Evolutionary conservation across 2,113 vertebrate species (phyloP).

Genomic region (Psilopogon haemacephalus): DNA sequence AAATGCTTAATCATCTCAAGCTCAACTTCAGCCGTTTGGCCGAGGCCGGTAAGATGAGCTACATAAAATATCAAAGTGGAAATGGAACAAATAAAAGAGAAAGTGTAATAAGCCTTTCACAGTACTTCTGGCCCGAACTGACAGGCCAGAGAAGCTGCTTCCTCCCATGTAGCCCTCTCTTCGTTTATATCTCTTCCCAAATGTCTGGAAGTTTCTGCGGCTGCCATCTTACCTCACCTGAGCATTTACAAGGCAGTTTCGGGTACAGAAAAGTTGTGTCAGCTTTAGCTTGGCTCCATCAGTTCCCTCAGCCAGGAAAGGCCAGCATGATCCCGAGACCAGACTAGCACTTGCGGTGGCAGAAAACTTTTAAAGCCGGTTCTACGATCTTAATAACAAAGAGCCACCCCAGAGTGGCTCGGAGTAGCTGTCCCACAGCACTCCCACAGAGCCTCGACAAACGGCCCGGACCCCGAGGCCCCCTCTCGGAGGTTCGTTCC

Average conservation of each 20-base stretch:
- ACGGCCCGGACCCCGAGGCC: neutral
- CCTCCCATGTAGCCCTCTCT: accelerated
- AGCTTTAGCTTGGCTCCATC: no score
- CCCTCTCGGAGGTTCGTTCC: no score
- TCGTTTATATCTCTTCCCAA: accelerated
- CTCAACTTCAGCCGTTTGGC: neutral
- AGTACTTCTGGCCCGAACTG: neutral
- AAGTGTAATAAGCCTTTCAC: accelerated
- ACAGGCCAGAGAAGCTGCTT: accelerated
- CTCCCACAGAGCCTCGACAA: neutral
- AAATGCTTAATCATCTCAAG: accelerated
- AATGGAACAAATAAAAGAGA: neutral
- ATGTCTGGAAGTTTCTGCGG: accelerated
- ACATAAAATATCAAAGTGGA: neutral
- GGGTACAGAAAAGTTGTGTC: accelerated
- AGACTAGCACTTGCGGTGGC: neutral
- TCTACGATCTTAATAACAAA: accelerated
- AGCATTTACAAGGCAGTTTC: accelerated
- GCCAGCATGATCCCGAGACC: accelerated
- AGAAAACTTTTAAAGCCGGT: accelerated
- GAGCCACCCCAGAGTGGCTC: no score
- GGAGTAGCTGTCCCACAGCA: neutral
- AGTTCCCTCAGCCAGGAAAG: neutral
- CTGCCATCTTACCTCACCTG: neutral
- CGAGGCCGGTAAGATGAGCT: neutral